Base-by-base conservation (phyloP, 30 jellyfish, hydroid and myxozoan species). In the Turritopsis rubra region DNA sequence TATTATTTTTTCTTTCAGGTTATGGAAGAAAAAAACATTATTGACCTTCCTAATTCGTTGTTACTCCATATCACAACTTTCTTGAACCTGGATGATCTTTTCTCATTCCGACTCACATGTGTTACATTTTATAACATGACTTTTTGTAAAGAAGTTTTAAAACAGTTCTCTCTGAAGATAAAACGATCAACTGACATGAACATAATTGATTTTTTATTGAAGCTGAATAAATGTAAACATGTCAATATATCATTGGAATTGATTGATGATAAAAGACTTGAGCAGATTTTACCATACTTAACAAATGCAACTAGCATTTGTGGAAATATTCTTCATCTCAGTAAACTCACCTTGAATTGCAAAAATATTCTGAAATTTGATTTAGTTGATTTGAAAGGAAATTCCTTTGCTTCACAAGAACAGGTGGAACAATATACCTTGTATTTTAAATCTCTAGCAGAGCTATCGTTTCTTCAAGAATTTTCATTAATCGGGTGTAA, bases 41-140 rank as follows among this genome's bases (percentile, higher is more conserved):
- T 22, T 7, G 31, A 68, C 77, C 30, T 68, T 7, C 77, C 77
- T 7, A 68, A 68, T 23, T 68, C 77, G 16, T 8, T 68, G 1
- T 68, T 68, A 19, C 30, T 68, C 17, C 28, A 68, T 27, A 68
- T 68, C 0, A 68, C 77, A 27, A 7, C 28, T 7, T 68, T 7
- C 19, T 68, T 68, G 30, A 68, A 68, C 8, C 86, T 65, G 31
- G 73, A 20, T 82, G 88, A 82, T 82, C 20, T 82, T 22, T 26
- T 26, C n/a, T 26, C 68, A 52, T 28, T 82, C 84, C 27, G 85
- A 41, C 26, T 66, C 41, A 65, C 86, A 27, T 82, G 88, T 28
- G 23, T 29, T 17, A 29, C 72, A n/a, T 65, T 82, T 28, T 82
- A 82, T 71, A 54, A 72, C 16, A 13, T 71, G 24, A 24, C 28